Percentiles rank a stretch among this genome's conserved stretches.
Evolutionary conservation across 2,797 vertebrate species (phyloP).

Genomic region (Sciurus vulgaris): DNA sequence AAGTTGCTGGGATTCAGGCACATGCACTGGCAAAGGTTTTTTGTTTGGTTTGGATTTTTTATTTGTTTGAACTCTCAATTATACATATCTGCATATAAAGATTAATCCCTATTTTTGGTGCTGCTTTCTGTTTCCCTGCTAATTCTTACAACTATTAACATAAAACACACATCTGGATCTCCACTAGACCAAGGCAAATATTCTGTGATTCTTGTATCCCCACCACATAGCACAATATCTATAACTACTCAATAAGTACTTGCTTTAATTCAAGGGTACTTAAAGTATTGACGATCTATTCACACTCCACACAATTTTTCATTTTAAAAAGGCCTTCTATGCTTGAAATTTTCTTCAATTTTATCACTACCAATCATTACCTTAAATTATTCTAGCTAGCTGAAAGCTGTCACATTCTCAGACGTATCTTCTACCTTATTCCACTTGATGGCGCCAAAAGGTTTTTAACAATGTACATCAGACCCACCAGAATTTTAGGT

Average conservation of each 20-base stretch:
- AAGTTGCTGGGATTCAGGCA: no score
- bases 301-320: neutral
- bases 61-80: neutral
- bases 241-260: neutral
- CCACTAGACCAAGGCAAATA: neutral
- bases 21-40: neutral
- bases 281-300: slow-evolving; percentile 13
- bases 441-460: slow-evolving; percentile 80
- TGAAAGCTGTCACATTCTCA: neutral
- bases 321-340: neutral
- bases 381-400: neutral
- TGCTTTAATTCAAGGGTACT: neutral
- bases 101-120: neutral
- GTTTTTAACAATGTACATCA: neutral
- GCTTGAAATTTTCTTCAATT: slow-evolving; percentile 44
- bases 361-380: neutral
- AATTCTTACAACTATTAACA: neutral
- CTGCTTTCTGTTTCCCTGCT: neutral
- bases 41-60: no score
- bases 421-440: slow-evolving; percentile 9
- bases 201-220: neutral
- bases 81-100: neutral
- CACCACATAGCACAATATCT: neutral
- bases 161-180: slow-evolving; percentile 10
- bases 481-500: neutral